Conservation (phyloP, 2,113 vertebrate genomes). For the Dendropsophus ebraccatus region DNA sequence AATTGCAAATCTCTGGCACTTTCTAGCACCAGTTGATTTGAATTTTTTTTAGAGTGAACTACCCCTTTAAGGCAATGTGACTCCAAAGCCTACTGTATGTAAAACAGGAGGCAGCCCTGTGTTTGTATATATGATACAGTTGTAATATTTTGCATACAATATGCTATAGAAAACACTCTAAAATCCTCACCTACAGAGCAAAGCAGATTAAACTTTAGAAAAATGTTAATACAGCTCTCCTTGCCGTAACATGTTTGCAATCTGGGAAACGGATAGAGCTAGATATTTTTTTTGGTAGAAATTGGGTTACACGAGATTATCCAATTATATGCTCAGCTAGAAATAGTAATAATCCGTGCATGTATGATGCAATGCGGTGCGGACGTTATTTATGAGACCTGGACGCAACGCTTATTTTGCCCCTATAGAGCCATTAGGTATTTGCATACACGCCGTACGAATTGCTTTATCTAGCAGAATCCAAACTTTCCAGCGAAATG, state of each 20-base stretch:
- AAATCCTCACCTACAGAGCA: neutral
- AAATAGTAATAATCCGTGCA: slow-evolving; percentile 36
- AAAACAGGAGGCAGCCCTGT: no score
- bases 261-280: neutral
- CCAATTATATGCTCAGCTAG: slow-evolving; percentile 37
- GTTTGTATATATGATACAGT: no score
- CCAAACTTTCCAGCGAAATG: slow-evolving; percentile 56
- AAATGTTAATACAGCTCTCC: neutral
- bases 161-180: no score
- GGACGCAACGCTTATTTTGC: neutral
- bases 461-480: slow-evolving; percentile 58
- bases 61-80: no score
- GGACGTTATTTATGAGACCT: slow-evolving; percentile 25
- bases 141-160: no score
- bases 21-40: no score
- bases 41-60: no score
- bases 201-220: neutral
- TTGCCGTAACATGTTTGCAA: neutral
- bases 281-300: neutral
- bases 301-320: slow-evolving; percentile 29
- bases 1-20: no score
- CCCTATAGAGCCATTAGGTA: slow-evolving; percentile 29
- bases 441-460: slow-evolving; percentile 59
- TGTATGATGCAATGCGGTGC: neutral
- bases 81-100: no score